These are phyloP conservation scores for Phlogophora meticulosa DNA, from an alignment of 2,888 invertebrate species.

Conservation along the genomic window DNA sequence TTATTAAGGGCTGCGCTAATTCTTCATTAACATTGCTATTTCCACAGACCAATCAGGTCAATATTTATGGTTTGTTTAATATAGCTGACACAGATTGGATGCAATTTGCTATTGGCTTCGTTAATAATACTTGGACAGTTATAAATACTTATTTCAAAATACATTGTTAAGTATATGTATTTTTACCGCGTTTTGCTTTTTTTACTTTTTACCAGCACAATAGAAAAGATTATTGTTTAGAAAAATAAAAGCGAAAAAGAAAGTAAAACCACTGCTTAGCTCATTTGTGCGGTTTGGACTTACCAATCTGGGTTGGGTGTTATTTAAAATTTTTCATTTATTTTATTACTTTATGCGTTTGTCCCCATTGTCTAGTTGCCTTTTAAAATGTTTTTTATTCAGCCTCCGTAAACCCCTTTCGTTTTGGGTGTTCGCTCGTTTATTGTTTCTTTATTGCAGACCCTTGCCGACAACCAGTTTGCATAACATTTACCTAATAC, in stretches of 20 bases:
- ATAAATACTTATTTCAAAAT: neutral
- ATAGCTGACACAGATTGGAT: neutral
- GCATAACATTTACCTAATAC: slow-evolving; percentile 79
- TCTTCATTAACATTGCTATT: slow-evolving; percentile 48
- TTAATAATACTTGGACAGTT: neutral
- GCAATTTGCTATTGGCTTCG: slow-evolving; percentile 15
- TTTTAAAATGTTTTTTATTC: slow-evolving; percentile 76
- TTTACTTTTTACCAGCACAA: slow-evolving; percentile 46
- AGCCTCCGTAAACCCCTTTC: slow-evolving; percentile 80
- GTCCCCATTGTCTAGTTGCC: slow-evolving; percentile 81
- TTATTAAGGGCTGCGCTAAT: slow-evolving; percentile 52
- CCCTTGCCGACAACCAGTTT: slow-evolving; percentile 81
- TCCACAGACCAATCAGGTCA: slow-evolving; percentile 35
- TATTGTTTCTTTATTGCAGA: slow-evolving; percentile 83
- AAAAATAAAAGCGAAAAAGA: slow-evolving; percentile 73
- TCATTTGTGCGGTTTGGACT: slow-evolving; percentile 76
- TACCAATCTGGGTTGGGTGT: slow-evolving; percentile 73
- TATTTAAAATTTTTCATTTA: slow-evolving; percentile 79
- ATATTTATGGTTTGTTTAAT: slow-evolving; percentile 29
- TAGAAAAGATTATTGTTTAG: slow-evolving; percentile 65
- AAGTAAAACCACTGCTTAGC: slow-evolving; percentile 76
- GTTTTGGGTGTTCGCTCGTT: slow-evolving; percentile 81
- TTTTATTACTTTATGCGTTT: slow-evolving; percentile 77
- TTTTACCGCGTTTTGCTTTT: slow-evolving; percentile 33
- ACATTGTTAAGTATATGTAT: neutral